phyloP scores from a whole-genome alignment of 2,888 invertebrate species.

The Lypha dubia region DNA sequence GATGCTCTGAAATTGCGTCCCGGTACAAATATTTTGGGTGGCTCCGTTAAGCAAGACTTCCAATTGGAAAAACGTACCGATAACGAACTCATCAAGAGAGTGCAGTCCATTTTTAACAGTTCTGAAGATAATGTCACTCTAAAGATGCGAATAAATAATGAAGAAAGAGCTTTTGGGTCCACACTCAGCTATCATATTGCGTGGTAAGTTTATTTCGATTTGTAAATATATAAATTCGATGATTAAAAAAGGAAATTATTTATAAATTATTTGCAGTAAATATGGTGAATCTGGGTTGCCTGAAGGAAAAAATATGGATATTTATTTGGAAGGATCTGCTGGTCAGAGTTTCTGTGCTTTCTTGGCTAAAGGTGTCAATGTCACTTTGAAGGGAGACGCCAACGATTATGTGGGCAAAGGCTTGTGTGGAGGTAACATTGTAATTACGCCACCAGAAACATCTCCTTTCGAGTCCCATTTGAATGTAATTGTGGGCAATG shows the following conservation, averaged over 20 bases:
- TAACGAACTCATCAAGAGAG: constrained; percentile 91
- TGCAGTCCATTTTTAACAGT: constrained; percentile 90
- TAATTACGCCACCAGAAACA: constrained; percentile 95
- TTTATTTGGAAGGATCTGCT: constrained; percentile 94
- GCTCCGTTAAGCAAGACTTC: constrained; percentile 93
- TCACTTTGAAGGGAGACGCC: constrained; percentile 97
- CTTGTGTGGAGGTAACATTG: constrained; percentile 96
- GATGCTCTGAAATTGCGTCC: constrained; percentile 96
- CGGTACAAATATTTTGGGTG: constrained; percentile 94
- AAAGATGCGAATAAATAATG: constrained; percentile 92
- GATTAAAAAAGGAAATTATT: background rate
- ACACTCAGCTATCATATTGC: constrained; percentile 98
- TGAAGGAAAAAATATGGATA: constrained; percentile 89
- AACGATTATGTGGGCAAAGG: constrained; percentile 99
- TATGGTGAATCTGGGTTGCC: constrained; percentile 94
- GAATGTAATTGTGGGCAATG: constrained; percentile 99
- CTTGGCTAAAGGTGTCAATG: constrained; percentile 93
- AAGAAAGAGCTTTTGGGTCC: constrained; percentile 95
- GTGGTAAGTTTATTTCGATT: constrained; percentile 89
- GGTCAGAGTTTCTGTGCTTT: constrained; percentile 99
- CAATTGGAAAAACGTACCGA: constrained; percentile 93
- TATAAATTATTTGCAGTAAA: constrained; percentile 85
- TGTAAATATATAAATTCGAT: background rate
- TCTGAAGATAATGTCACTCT: constrained; percentile 88
- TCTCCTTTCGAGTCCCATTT: constrained; percentile 94